Evolutionary conservation across 2,888 invertebrate genomes (phyloP).

Genomic region (Carpatolechia fugitivella): DNA sequence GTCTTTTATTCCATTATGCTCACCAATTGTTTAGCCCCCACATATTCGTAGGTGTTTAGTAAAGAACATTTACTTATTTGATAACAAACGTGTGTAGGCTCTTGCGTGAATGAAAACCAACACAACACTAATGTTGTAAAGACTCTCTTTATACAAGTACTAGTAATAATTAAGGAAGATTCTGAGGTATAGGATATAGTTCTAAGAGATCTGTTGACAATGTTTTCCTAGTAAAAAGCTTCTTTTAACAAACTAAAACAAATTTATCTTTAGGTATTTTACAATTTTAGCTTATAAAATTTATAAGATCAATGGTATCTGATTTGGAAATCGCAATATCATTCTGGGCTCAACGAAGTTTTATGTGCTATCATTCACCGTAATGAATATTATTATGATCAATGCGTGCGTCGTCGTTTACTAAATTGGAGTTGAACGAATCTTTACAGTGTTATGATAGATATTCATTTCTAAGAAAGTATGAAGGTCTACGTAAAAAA

Average conservation of each 20-base stretch:
- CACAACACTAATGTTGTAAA: too few relatives aligned
- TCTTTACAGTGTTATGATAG: background rate
- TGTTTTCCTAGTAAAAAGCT: too few relatives aligned
- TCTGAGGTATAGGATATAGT: too few relatives aligned
- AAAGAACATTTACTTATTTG: background rate
- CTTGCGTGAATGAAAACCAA: too few relatives aligned
- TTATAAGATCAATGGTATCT: background rate
- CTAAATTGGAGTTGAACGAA: slow-evolving; percentile 8
- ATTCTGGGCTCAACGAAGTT: slow-evolving; percentile 5
- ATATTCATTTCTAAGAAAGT: background rate
- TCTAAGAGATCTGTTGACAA: too few relatives aligned
- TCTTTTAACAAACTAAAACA: too few relatives aligned
- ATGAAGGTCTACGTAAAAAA: too few relatives aligned
- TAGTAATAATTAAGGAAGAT: too few relatives aligned
- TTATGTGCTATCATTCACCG: slow-evolving; percentile 10
- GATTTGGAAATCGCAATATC: slow-evolving; percentile 5
- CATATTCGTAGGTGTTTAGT: background rate
- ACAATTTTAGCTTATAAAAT: background rate
- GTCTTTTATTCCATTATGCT: too few relatives aligned
- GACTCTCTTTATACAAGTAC: too few relatives aligned
- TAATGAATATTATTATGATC: slow-evolving; percentile 16
- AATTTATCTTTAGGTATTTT: too few relatives aligned
- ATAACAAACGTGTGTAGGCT: background rate
- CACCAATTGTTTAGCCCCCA: too few relatives aligned
- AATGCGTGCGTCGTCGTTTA: slow-evolving; percentile 7